Evolutionary conservation across 2,888 invertebrate species (phyloP), one percentile per base, ranked within the genome.

Genomic region (Scaptomyza polygonia): DNA sequence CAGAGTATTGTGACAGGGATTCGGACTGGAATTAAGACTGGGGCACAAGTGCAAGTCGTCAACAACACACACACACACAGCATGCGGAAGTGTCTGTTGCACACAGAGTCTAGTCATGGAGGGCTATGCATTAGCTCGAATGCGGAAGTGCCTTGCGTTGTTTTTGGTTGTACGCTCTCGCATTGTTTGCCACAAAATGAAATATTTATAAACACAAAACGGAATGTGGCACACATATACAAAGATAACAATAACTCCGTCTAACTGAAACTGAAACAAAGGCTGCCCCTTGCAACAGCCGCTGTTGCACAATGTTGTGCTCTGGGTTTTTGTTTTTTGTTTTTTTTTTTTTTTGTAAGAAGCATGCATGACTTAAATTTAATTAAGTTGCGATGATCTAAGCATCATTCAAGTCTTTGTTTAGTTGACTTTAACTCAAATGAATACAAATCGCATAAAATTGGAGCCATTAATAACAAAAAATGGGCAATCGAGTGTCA

Each of bases 121-220:
- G 14, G 14, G 36, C 36, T 39, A 18, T 47, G 34, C 25, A 61
- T 49, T 58, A 40, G 56, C 61, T 61, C 29, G 51, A 54, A 86
- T 74, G 80, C 86, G 80, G 83, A 81, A 83, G 77, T 79, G 72
- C 11, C 59, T 54, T 44, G 74, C 72, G 56, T 68, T 73, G 72
- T 59, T 70, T 65, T 39, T 64, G 65, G 74, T 73, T 49, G 16
- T 57, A 45, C 45, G 9, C 39, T 70, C 57, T 70, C 57, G 68
- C 76, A 81, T 82, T 82, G 82, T 86, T 79, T 86, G 74, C 56
- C 66, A 67, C 79, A 74, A 72, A 39, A 74, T 76, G 72, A 76
- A 74, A 80, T 79, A 84, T 80, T 79, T 72, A 78, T 84, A 80
- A 79, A 84, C 79, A 84, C 81, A 84, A 81, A 77, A 86, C 62